These are phyloP conservation scores for Lepus oiostolus DNA, from an alignment of 2,797 vertebrate genomes.

Conservation along the genomic window DNA sequence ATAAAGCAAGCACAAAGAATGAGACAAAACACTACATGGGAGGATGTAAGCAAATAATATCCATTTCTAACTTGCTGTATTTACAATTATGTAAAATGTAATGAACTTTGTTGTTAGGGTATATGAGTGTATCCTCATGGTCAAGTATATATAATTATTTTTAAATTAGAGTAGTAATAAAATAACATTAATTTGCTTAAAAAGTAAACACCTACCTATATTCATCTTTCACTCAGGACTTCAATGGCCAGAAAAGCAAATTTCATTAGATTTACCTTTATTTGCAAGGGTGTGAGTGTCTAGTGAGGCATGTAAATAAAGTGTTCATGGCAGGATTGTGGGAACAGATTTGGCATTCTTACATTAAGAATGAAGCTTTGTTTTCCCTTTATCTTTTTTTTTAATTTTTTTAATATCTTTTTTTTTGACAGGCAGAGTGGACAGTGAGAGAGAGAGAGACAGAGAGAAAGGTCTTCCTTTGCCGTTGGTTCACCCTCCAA, in stretches of 20 bases:
- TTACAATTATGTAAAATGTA: neutral
- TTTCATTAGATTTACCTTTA: rapidly evolving
- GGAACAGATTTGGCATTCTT: neutral
- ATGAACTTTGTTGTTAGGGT: neutral
- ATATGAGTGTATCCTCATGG: neutral
- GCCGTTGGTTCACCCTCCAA: too few species aligned
- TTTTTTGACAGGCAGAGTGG: too few species aligned
- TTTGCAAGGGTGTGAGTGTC: neutral
- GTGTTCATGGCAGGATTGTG: neutral
- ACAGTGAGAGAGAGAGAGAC: too few species aligned
- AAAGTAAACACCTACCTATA: neutral
- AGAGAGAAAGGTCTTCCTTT: too few species aligned
- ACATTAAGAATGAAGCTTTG: neutral
- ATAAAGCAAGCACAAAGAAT: neutral
- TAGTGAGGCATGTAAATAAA: neutral
- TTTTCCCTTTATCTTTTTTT: neutral
- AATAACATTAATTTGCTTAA: neutral
- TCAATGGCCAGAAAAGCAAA: neutral
- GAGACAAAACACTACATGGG: neutral
- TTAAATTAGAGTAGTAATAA: neutral
- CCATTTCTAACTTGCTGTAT: neutral
- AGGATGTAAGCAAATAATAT: neutral
- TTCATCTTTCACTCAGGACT: neutral
- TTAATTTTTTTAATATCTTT: too few species aligned
- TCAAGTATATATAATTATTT: neutral